A percentile compares a stretch with the other conserved stretches of the same genome.
These are phyloP conservation scores for Prunella himalayana DNA, from an alignment of 2,113 vertebrate species.

Conservation along the genomic window DNA sequence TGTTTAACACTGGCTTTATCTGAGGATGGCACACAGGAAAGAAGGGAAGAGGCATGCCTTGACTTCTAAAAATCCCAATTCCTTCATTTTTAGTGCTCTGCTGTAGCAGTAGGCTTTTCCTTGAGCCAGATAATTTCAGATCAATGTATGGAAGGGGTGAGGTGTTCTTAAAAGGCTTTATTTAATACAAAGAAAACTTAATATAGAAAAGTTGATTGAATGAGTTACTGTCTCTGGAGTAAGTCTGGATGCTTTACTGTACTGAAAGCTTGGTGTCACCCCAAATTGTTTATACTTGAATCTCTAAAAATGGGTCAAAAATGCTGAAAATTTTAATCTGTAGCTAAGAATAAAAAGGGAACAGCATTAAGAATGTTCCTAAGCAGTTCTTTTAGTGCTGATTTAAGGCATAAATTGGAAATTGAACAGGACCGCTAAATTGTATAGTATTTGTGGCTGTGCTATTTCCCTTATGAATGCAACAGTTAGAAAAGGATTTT, in stretches of 20 bases:
- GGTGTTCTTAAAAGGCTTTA: neutral
- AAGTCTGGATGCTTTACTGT: neutral
- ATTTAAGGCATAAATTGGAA: neutral
- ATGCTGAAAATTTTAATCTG: neutral
- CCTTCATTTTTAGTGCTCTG: neutral
- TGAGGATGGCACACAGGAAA: neutral
- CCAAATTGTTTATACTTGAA: neutral
- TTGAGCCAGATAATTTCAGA: neutral
- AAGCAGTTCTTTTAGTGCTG: neutral
- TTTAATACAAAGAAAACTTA: neutral
- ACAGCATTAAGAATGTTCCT: neutral
- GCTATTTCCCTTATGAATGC: neutral
- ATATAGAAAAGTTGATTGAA: neutral
- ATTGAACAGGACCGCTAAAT: neutral
- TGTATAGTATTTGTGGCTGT: neutral
- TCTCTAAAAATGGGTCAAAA: neutral
- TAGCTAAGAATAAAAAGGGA: neutral
- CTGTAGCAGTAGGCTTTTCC: neutral
- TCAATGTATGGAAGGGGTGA: neutral
- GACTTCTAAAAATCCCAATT: neutral
- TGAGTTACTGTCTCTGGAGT: neutral
- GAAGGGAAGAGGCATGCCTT: neutral
- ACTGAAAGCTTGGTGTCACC: neutral
- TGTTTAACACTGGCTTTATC: neutral
- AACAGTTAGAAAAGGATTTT: neutral